These are phyloP conservation scores for Chironomus striatipennis DNA, from an alignment of 1,140 invertebrate species.

Conservation along the genomic window DNA sequence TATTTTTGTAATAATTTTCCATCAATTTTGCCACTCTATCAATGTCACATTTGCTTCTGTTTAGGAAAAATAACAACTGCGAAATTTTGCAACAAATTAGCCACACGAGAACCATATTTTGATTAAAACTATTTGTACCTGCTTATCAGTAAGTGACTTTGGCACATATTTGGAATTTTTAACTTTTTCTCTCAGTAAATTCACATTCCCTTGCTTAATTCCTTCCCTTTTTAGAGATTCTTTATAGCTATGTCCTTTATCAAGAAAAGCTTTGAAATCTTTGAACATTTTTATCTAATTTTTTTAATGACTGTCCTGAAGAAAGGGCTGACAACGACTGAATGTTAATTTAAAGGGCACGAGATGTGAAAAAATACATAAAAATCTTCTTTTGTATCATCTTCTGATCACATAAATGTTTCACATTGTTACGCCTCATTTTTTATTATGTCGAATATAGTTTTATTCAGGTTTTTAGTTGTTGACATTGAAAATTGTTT, in stretches of 20 bases:
- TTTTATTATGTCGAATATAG: too few relatives aligned
- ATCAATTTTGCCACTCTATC: neutral
- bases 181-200: neutral
- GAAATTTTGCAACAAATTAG: neutral
- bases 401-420: too few relatives aligned
- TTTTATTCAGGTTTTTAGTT: too few relatives aligned
- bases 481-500: too few relatives aligned
- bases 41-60: neutral
- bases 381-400: too few relatives aligned
- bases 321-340: neutral
- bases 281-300: neutral
- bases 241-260: neutral
- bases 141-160: neutral
- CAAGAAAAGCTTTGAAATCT: neutral
- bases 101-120: neutral
- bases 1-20: slow-evolving; percentile 47
- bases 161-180: neutral
- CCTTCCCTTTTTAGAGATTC: neutral
- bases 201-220: neutral
- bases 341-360: neutral
- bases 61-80: neutral
- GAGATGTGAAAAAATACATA: neutral
- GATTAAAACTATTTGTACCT: neutral
- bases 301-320: neutral
- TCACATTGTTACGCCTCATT: too few relatives aligned